Evolutionary conservation across 2,888 invertebrate species (phyloP).

Genomic region (Dyspetes luteomarginatus): DNA sequence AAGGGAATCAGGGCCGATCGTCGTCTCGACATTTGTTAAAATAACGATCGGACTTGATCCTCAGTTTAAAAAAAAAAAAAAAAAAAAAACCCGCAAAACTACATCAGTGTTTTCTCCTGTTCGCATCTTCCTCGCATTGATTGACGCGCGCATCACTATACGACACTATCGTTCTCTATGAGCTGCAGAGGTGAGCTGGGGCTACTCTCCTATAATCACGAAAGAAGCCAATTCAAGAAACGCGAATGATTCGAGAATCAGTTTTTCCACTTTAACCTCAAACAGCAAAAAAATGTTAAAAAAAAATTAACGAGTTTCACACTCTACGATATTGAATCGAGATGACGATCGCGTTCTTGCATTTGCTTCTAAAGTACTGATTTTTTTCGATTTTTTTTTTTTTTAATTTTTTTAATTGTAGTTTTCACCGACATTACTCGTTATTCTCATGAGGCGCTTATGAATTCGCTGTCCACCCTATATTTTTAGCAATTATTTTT

Average conservation of each 20-base stretch:
- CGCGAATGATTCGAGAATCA: slow-evolving; percentile 16
- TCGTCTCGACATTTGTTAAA: slow-evolving; percentile 59
- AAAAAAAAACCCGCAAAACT: slow-evolving; percentile 74
- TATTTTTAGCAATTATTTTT: slow-evolving; percentile 1
- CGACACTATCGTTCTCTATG: slow-evolving; percentile 82
- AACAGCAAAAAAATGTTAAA: too few relatives aligned
- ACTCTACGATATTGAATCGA: slow-evolving; percentile 56
- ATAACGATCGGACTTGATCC: slow-evolving; percentile 50
- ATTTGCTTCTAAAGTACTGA: slow-evolving; percentile 71
- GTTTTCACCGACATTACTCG: slow-evolving; percentile 65
- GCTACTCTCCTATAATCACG: slow-evolving; percentile 77
- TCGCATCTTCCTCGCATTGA: slow-evolving; percentile 82
- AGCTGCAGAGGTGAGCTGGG: slow-evolving; percentile 83
- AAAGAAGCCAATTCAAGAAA: slow-evolving; percentile 76
- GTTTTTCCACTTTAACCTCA: slow-evolving; percentile 14
- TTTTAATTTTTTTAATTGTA: slow-evolving; percentile 55
- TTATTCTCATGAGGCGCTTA: slow-evolving; percentile 16
- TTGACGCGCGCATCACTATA: slow-evolving; percentile 82
- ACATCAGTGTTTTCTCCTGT: slow-evolving; percentile 82
- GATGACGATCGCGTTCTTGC: slow-evolving; percentile 64
- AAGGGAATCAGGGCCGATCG: slow-evolving; percentile 31
- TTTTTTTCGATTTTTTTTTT: slow-evolving; percentile 43
- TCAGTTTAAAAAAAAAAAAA: slow-evolving; percentile 22
- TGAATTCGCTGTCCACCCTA: not conserved
- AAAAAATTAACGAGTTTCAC: slow-evolving; percentile 60